Evolutionary conservation across 2,888 invertebrate genomes (phyloP).

Genomic region (Himalopsyche tibetana): DNA sequence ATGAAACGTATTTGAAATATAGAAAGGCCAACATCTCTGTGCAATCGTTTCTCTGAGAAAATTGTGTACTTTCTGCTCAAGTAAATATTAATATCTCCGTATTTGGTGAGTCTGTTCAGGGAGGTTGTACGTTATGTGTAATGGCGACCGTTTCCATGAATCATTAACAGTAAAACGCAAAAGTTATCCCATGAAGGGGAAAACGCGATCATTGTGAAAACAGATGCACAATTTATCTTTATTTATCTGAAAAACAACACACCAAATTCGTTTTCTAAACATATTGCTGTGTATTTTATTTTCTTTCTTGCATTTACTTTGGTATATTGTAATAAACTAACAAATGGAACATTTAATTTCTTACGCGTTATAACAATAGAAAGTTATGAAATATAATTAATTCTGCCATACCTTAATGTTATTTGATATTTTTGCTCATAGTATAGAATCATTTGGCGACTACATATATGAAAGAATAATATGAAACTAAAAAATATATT

Average conservation of each 20-base stretch:
- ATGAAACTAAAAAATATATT: no score
- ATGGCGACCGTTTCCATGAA: constrained; percentile 41
- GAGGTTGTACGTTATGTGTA: constrained; percentile 37
- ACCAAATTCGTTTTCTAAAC: background rate
- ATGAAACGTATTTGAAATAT: background rate
- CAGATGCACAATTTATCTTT: constrained; percentile 56
- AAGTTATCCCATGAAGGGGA: constrained; percentile 39
- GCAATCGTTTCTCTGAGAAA: background rate
- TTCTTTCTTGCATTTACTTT: no score
- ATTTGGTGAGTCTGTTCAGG: constrained; percentile 10
- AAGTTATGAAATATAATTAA: no score
- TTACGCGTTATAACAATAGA: no score
- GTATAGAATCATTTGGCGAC: no score
- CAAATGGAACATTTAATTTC: no score
- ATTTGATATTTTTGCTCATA: no score
- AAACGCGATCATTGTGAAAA: constrained; percentile 44
- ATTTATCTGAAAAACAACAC: constrained; percentile 56
- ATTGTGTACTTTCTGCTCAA: constrained; percentile 18
- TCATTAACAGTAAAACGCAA: constrained; percentile 53
- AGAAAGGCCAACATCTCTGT: background rate
- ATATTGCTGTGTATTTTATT: background rate
- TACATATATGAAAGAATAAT: no score
- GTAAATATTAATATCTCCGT: constrained; percentile 32
- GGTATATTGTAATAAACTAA: no score
- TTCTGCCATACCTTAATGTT: no score